phyloP scores from a whole-genome alignment of 2,113 vertebrate genomes.

The human region GRCh38 chrX:96134501-96135000 shows the following conservation, averaged over 20 bases:
- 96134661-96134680: not conserved
- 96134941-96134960: not conserved
- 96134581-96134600: not conserved
- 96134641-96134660: not conserved
- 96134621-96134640: not conserved
- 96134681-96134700: not conserved
- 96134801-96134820: not conserved
- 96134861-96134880: not conserved
- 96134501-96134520: not conserved
- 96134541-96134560: constrained; percentile 20
- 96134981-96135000: not conserved
- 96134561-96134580: not conserved
- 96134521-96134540: not conserved
- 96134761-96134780: not conserved
- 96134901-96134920: not conserved
- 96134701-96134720: not conserved
- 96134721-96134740: not conserved
- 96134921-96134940: constrained; percentile 43
- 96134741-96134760: not conserved
- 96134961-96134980: not conserved
- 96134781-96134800: not conserved
- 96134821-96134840: not conserved
- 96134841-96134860: not conserved
- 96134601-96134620: not conserved
- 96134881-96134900: not conserved